Base-by-base conservation (phyloP, 2,113 vertebrate genomes). In the Atherinomorus stipes region DNA sequence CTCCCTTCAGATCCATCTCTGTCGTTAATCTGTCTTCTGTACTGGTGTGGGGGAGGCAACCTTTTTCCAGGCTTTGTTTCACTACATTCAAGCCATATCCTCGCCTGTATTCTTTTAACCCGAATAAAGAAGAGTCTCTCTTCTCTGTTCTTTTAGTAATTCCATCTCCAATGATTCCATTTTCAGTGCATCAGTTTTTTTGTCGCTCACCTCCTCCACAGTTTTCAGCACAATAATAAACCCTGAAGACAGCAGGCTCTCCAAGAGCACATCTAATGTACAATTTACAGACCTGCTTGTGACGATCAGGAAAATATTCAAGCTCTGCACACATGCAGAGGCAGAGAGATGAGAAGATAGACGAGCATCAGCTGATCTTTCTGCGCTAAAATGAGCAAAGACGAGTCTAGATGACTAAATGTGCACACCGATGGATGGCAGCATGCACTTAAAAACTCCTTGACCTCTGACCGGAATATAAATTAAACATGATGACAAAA, bases 1-100 rank as follows among this genome's bases (percentile, higher is more conserved):
- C 86, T 82, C 80, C 81, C 61, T 52, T 79, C 84, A 85, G 75
- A 92, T 93, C 81, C 37, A 91, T 93, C 92, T 90, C 86, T 84
- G 83, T 92, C 91, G 88, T 19, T 40, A 85, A 74, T 83, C 86
- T 37, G 77, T 89, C 90, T 89, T 71, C 38, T 68, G 71, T 59
- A 52, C 54, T 47, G 6, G 4, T 22, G 42, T 21, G 44, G 44
- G 38, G 40, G 42, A 79, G 25, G 53, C 40, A 44, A 26, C 31
- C 60, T 54, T 31, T n/a, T 58, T 60, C 11, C 49, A 50, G 66
- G 37, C 19, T 47, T 70, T 25, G 52, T 74, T 74, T 73, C 0
- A 38, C n/a, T 0, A 38, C 2, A 63, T 56, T 18, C 3, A 28
- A 28, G 57, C 12, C 0, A 0, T 44, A 5, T 28, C 40, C 22